A percentile compares a stretch with the other conserved stretches of the same genome.
Evolutionary conservation across 2,113 vertebrate species (phyloP).

Genomic region (Pseudolaguvia tuberculata): DNA sequence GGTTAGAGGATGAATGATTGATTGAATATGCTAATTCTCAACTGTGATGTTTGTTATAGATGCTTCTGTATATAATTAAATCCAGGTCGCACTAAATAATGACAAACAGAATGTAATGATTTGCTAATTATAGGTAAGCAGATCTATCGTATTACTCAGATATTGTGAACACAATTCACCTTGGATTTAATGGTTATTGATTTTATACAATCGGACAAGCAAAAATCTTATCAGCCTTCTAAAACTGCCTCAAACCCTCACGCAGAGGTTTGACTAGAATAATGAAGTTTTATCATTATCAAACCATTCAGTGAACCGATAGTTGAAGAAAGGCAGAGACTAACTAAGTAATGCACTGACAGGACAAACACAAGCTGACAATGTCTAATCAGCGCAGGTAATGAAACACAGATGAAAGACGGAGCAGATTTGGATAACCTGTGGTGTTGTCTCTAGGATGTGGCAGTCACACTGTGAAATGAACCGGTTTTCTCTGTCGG

Average conservation of each 20-base stretch:
- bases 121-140: background rate
- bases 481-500: background rate
- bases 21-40: background rate
- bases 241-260: background rate
- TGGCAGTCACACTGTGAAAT: background rate
- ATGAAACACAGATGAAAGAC: constrained; percentile 14
- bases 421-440: background rate
- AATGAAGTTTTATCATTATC: background rate
- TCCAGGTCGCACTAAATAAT: background rate
- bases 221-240: background rate
- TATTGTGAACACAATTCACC: background rate
- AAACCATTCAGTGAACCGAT: background rate
- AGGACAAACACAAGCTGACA: background rate
- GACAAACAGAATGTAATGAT: background rate
- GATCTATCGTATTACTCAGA: background rate
- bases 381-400: background rate
- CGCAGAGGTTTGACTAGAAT: background rate
- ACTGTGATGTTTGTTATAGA: no score
- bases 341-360: background rate
- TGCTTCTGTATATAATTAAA: background rate
- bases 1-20: no score
- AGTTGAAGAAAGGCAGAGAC: background rate
- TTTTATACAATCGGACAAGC: background rate
- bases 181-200: background rate
- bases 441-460: background rate